These are phyloP conservation scores for Acanthopagrus latus DNA, from an alignment of 2,797 vertebrate species.

Conservation along the genomic window DNA sequence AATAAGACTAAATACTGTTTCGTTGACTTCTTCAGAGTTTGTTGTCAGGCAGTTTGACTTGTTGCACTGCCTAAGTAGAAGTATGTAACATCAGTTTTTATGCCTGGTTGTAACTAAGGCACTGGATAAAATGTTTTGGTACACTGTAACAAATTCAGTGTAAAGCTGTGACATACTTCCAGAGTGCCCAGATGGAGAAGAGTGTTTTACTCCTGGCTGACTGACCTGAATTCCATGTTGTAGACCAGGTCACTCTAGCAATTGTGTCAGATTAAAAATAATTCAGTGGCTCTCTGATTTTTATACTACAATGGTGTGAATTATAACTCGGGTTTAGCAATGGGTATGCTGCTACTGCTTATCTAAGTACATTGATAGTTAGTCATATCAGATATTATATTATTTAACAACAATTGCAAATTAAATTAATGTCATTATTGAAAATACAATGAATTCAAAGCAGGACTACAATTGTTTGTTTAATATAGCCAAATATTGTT, in stretches of 20 bases:
- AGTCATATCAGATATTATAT: neutral
- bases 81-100: neutral
- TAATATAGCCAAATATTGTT: neutral
- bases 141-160: neutral
- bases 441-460: neutral
- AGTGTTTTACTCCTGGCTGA: neutral
- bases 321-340: neutral
- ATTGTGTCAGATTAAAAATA: conserved; percentile 7
- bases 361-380: neutral
- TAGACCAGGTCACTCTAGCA: neutral
- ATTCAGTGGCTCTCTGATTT: neutral
- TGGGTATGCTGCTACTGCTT: neutral
- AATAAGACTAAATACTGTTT: neutral
- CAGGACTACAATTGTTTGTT: neutral
- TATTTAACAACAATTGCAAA: neutral
- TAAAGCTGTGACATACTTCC: conserved; percentile 14
- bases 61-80: neutral
- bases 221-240: conserved; percentile 16
- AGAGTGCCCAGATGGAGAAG: neutral
- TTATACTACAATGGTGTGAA: too few species aligned
- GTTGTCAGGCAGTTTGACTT: neutral
- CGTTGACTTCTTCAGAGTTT: neutral
- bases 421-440: too few species aligned
- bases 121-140: neutral
- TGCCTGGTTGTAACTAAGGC: neutral